These are phyloP conservation scores for Salarias fasciatus DNA, from an alignment of 2,797 vertebrate genomes.

Conservation along the genomic window DNA sequence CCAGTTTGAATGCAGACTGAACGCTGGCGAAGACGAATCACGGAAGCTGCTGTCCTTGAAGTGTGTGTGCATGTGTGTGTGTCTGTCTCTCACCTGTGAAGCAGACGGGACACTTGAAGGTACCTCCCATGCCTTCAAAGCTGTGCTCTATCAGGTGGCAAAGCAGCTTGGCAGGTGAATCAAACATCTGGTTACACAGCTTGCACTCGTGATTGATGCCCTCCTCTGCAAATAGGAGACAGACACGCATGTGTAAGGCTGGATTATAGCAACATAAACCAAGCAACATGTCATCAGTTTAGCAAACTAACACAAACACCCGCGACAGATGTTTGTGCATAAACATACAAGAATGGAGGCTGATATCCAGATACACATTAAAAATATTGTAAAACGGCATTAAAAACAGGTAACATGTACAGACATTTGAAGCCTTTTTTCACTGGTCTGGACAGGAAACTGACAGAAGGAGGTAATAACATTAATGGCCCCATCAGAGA, in stretches of 20 bases:
- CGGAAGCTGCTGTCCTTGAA: slow-evolving; percentile 61
- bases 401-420: too few relatives aligned
- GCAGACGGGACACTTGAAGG: slow-evolving; percentile 99
- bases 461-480: too few relatives aligned
- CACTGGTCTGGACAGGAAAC: too few relatives aligned
- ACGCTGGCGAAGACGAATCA: slow-evolving; percentile 56
- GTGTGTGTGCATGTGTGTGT: background rate
- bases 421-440: too few relatives aligned
- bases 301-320: too few relatives aligned
- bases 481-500: too few relatives aligned
- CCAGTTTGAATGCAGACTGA: slow-evolving; percentile 83
- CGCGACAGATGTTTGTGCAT: too few relatives aligned
- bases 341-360: too few relatives aligned
- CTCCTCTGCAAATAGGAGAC: slow-evolving; percentile 94
- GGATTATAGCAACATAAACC: slow-evolving; percentile 35
- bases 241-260: slow-evolving; percentile 58
- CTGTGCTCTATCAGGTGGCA: slow-evolving; percentile 99
- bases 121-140: slow-evolving; percentile 99
- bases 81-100: slow-evolving; percentile 94
- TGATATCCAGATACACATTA: too few relatives aligned
- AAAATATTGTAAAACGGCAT: too few relatives aligned
- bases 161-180: slow-evolving; percentile 99
- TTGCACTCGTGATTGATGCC: slow-evolving; percentile 99
- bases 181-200: slow-evolving; percentile 99
- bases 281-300: slow-evolving; percentile 62